Base-by-base conservation (phyloP, 2,888 invertebrate genomes). In the Xanthorhoe designata region DNA sequence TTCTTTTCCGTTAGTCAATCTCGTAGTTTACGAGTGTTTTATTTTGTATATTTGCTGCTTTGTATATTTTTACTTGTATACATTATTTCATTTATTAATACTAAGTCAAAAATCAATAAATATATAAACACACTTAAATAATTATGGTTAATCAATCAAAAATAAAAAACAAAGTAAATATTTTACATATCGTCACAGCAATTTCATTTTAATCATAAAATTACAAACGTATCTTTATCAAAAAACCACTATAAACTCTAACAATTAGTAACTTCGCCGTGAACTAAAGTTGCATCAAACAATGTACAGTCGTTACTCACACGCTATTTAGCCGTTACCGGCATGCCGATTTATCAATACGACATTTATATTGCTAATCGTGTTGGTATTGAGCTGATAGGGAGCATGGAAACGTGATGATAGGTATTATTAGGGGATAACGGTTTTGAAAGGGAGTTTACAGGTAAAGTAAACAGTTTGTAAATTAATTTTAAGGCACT, bases 311-410 rank as follows among this genome's bases (percentile, higher is more conserved):
- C 75, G 73, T 92, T 91, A 90, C 83, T 88, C 83, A 88, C 92
- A 92, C 92, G 92, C 92, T 88, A 92, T 92, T 90, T 91, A 91
- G 89, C 89, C 88, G 92, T 93, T 92, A 92, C 84, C 83, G 81
- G 71, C 76, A 78, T 79, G 79, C 83, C 89, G 89, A 91, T 91
- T 88, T 89, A 91, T 92, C 91, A 89, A 90, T 86, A 84, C 84
- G 87, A 91, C 89, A 90, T 90, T 90, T 90, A 89, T 89, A 90
- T 88, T 85, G 88, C 87, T 90, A 90, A 90, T 89, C 85, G 87
- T 84, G 84, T 87, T 89, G 82, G 75, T 85, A 84, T 80, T 78
- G 82, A 79, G 75, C 77, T 69, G 75, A 72, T 71, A 71, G 78
- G 64, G 64, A 77, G 69, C 67, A 52, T 65, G 68, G 60, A 68